Base-by-base conservation (phyloP, 1,140 invertebrate species). In the Temnothorax nylanderi region DNA sequence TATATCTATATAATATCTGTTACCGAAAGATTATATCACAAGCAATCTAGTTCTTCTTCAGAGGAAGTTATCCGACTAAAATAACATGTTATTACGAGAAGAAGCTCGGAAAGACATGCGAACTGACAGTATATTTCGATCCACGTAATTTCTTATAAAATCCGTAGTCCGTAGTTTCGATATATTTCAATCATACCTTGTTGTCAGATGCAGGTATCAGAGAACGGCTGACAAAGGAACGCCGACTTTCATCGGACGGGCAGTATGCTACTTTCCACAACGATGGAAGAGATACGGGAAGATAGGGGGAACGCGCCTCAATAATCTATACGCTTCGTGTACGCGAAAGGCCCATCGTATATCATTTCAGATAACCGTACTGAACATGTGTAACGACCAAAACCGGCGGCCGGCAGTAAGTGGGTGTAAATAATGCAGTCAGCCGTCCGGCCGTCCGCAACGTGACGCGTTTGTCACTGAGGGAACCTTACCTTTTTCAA, bases 371-470 rank as follows among this genome's bases (percentile, higher is more conserved):
- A 84, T 84, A 84, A 84, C 54, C 71, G 47, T 74, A 82, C 80
- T 7, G 69, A 75, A 84, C 80, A 47, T 26, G 54, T 56, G 37
- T 84, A 82, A 74, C 54, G 37, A 74, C 80, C 80, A 13, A 62
- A 74, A 84, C 41, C 67, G 56, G 16, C 26, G 69, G 69, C 54
- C 69, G 69, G 80, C 51, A 84, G 67, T 84, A 84, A 84, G 69
- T 84, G 80, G 69, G 80, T 84, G 69, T 84, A 84, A 84, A 84
- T 84, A 84, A 84, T 84, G 44, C 80, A 84, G 54, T 72, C 67
- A 34, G 62, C 67, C 26, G 80, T 84, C 69, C 41, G 67, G 26
- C 54, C 80, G 80, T 58, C 78, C 65, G 67, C 80, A 74, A 74
- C 67, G 67, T 84, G 80, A 84, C 69, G 67, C 51, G 69, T 84